Evolutionary conservation across 2,797 vertebrate species (phyloP).

Genomic region (Mormyrus hasselquistii): DNA sequence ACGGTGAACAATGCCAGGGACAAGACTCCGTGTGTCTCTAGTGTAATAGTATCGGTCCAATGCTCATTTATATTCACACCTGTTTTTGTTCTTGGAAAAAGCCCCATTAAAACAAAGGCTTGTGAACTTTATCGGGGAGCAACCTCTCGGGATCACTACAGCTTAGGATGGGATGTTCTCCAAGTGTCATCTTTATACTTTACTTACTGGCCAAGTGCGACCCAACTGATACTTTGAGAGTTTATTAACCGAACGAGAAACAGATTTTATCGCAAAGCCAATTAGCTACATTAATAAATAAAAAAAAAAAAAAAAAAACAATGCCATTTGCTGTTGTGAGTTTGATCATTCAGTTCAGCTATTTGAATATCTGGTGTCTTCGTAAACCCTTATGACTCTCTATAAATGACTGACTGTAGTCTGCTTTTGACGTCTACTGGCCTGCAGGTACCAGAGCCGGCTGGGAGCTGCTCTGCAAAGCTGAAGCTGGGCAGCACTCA

Average conservation of each 20-base stretch:
- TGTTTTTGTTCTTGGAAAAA: background rate
- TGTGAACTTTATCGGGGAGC: background rate
- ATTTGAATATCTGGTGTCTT: background rate
- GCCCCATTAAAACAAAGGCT: background rate
- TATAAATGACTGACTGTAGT: slow-evolving; percentile 2
- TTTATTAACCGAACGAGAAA: background rate
- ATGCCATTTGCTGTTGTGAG: background rate
- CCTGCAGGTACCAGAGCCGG: background rate
- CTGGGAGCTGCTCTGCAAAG: background rate
- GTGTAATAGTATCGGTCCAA: background rate
- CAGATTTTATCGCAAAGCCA: background rate
- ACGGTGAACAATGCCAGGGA: background rate
- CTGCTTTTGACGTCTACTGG: background rate
- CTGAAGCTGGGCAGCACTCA: background rate
- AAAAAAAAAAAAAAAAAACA: background rate
- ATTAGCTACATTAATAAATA: background rate
- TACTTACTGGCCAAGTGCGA: background rate
- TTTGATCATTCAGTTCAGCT: background rate
- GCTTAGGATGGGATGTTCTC: background rate
- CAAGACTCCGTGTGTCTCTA: background rate
- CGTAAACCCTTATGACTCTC: background rate
- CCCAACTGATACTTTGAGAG: background rate
- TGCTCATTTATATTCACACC: background rate
- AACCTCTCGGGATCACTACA: background rate
- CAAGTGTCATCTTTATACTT: background rate